These are phyloP conservation scores for Drosophila bunnanda DNA, from an alignment of 2,888 invertebrate genomes.

Conservation along the genomic window DNA sequence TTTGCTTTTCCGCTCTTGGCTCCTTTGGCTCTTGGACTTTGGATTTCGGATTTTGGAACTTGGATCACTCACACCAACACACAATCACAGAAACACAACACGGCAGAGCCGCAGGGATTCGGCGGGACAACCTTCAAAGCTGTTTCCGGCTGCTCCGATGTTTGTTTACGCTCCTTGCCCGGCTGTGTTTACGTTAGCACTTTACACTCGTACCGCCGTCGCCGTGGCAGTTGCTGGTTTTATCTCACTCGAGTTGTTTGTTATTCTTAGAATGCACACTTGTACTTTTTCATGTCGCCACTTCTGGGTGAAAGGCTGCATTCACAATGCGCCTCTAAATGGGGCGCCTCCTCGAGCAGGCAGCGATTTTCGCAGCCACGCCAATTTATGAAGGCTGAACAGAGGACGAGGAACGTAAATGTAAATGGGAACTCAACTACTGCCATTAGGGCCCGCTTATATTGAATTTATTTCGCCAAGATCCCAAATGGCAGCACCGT, in stretches of 20 bases:
- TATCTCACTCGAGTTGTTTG: slow-evolving; percentile 47
- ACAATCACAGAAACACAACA: slow-evolving; percentile 3
- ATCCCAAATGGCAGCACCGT: slow-evolving; percentile 60
- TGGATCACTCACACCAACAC: slow-evolving; percentile 25
- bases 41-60: neutral
- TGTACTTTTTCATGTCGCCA: slow-evolving; percentile 44
- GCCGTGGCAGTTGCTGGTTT: slow-evolving; percentile 28
- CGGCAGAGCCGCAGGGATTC: slow-evolving; percentile 12
- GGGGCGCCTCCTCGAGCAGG: slow-evolving; percentile 47
- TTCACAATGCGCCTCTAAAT: slow-evolving; percentile 32
- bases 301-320: slow-evolving; percentile 38
- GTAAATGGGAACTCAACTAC: slow-evolving; percentile 41
- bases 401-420: slow-evolving; percentile 4
- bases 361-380: slow-evolving; percentile 37
- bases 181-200: slow-evolving; percentile 38
- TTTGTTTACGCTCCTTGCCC: slow-evolving; percentile 41
- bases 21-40: slow-evolving; percentile 15
- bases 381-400: slow-evolving; percentile 37
- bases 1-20: slow-evolving; percentile 15
- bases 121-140: slow-evolving; percentile 25
- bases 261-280: slow-evolving; percentile 47
- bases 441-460: slow-evolving; percentile 47
- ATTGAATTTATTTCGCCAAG: slow-evolving; percentile 67
- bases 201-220: slow-evolving; percentile 19
- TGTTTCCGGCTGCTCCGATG: slow-evolving; percentile 24